Conservation (phyloP, 2,113 vertebrate genomes). For the Halcyon senegalensis region DNA sequence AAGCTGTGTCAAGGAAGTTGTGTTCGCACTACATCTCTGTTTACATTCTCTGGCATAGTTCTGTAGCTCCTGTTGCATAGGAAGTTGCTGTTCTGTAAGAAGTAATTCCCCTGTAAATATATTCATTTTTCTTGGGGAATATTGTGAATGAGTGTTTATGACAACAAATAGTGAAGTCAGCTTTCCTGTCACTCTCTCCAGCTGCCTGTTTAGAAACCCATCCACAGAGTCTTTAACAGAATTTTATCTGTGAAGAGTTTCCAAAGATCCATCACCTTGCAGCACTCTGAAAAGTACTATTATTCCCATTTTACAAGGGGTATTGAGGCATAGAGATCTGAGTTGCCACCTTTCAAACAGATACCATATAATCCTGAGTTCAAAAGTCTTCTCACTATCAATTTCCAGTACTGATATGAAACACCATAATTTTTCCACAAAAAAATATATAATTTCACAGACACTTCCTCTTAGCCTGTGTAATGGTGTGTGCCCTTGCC, state of each 20-base stretch:
- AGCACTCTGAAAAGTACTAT: neutral
- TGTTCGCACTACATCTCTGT: neutral
- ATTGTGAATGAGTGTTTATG: neutral
- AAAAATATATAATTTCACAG: neutral
- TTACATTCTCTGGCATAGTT: neutral
- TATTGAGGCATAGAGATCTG: neutral
- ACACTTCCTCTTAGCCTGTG: neutral
- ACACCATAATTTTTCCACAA: neutral
- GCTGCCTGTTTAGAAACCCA: conserved; percentile 11
- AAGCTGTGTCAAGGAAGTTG: neutral
- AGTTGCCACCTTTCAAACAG: neutral
- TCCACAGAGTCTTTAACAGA: neutral
- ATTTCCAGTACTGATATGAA: neutral
- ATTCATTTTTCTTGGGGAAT: neutral
- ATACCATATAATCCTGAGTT: neutral
- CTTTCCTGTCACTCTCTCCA: neutral
- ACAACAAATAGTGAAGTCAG: neutral
- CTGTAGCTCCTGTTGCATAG: neutral
- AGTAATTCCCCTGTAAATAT: neutral
- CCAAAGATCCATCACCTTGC: neutral
- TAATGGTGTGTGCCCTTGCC: neutral
- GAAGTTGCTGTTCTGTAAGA: neutral
- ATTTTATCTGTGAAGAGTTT: neutral
- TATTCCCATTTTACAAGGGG: neutral
- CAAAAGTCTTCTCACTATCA: neutral